Percentiles rank a stretch among this genome's conserved stretches.
Conservation (phyloP, 92 coral and sea anemone genomes). For the Pocillopora meandrina region DNA sequence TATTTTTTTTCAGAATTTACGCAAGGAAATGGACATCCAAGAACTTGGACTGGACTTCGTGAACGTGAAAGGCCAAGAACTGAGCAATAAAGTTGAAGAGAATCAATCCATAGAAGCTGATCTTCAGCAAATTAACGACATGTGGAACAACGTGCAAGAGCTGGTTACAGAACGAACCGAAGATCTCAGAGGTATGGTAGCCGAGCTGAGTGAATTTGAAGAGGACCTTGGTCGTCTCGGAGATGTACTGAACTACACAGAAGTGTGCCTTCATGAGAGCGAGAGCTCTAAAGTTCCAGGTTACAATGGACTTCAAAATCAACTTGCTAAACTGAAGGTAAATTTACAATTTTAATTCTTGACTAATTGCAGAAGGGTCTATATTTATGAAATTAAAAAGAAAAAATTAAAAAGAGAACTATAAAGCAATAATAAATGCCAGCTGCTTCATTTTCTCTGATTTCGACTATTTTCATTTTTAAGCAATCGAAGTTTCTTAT, state of each 20-base stretch:
- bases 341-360: background rate
- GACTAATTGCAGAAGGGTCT: no score
- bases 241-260: conserved; percentile 79
- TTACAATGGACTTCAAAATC: conserved; percentile 80
- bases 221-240: conserved; percentile 69
- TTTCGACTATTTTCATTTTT: no score
- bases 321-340: conserved; percentile 85
- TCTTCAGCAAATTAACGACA: conserved; percentile 75
- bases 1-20: conserved; percentile 52
- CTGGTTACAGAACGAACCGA: conserved; percentile 62
- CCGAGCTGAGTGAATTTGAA: conserved; percentile 74
- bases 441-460: no score
- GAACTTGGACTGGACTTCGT: conserved; percentile 88
- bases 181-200: conserved; percentile 59
- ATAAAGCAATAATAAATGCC: no score
- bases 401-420: no score
- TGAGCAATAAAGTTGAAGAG: conserved; percentile 70
- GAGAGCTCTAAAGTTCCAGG: conserved; percentile 70
- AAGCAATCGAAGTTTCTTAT: no score
- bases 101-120: conserved; percentile 76
- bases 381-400: no score
- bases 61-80: conserved; percentile 89
- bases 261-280: conserved; percentile 79
- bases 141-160: conserved; percentile 73
- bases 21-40: conserved; percentile 83